These are phyloP conservation scores for Cephalopholis sonnerati DNA, from an alignment of 2,113 vertebrate species.

Conservation along the genomic window DNA sequence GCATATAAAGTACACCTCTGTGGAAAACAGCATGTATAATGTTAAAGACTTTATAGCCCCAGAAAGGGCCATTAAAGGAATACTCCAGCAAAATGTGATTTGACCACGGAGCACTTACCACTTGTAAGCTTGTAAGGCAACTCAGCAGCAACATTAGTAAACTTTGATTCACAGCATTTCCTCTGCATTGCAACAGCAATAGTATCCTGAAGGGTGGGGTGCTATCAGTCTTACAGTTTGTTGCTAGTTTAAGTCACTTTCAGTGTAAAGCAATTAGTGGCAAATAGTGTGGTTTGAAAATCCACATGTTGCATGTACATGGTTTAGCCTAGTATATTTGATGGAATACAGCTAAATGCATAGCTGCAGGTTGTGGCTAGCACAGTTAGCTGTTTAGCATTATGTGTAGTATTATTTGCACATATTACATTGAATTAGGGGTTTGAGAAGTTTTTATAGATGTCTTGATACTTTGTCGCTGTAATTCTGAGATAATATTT, in stretches of 20 bases:
- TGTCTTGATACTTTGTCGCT: too few species aligned
- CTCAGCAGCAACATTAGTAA: background rate
- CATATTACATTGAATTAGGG: too few species aligned
- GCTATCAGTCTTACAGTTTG: too few species aligned
- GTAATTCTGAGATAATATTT: too few species aligned
- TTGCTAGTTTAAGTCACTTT: background rate
- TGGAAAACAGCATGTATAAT: background rate
- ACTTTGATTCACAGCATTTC: background rate
- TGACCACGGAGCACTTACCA: too few species aligned
- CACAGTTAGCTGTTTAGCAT: background rate
- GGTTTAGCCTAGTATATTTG: background rate
- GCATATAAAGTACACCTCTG: background rate
- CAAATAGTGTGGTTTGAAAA: background rate
- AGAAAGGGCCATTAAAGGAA: background rate
- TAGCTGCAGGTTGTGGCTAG: background rate
- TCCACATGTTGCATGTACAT: background rate
- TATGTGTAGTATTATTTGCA: background rate
- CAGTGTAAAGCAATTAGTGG: background rate
- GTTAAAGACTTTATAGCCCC: too few species aligned
- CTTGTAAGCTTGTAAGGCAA: too few species aligned
- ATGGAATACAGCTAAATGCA: background rate
- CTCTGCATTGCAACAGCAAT: background rate
- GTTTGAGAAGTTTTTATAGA: too few species aligned
- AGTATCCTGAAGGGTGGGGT: too few species aligned
- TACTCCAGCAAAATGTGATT: background rate